Percentiles rank a stretch among this genome's conserved stretches.
These are phyloP conservation scores for Melanophora roralis DNA, from an alignment of 2,888 invertebrate genomes.

Conservation along the genomic window DNA sequence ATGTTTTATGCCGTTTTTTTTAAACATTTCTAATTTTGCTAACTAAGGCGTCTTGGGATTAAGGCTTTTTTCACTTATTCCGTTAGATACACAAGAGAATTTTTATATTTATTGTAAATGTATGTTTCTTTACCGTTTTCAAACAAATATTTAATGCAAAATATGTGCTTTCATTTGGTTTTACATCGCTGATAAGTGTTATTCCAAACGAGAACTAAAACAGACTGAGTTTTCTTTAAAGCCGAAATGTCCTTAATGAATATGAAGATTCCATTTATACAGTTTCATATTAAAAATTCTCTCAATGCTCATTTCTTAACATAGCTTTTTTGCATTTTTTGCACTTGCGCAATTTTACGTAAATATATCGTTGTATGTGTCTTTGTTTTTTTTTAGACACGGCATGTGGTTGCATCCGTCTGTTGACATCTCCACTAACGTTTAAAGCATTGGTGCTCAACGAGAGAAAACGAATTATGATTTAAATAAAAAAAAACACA, in stretches of 20 bases:
- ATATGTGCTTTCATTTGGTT: neutral
- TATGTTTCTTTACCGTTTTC: slow-evolving; percentile 2
- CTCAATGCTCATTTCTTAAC: slow-evolving; percentile 2
- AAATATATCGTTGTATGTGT: slow-evolving; percentile 5
- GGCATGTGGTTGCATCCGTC: slow-evolving; percentile 42
- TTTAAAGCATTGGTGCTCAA: too few relatives aligned
- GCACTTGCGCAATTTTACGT: slow-evolving; percentile 58
- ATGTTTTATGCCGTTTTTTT: neutral
- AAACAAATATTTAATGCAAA: neutral
- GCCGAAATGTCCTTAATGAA: slow-evolving; percentile 53
- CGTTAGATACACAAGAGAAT: slow-evolving; percentile 50
- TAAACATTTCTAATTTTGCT: slow-evolving; percentile 3
- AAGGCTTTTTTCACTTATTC: slow-evolving; percentile 27
- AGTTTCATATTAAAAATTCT: slow-evolving; percentile 17
- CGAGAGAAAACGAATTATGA: too few relatives aligned
- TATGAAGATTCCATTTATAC: slow-evolving; percentile 32
- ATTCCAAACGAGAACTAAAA: slow-evolving; percentile 52
- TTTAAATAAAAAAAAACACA: too few relatives aligned
- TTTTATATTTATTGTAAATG: slow-evolving; percentile 36
- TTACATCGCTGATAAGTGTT: slow-evolving; percentile 51
- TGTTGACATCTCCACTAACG: slow-evolving; percentile 48
- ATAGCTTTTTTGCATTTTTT: neutral
- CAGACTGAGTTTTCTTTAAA: slow-evolving; percentile 47
- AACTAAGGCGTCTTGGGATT: slow-evolving; percentile 19
- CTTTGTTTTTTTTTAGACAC: slow-evolving; percentile 3